phyloP scores from a whole-genome alignment of 35 echinoderm and acorn worm genomes.

The Nesometra sesokonis region DNA sequence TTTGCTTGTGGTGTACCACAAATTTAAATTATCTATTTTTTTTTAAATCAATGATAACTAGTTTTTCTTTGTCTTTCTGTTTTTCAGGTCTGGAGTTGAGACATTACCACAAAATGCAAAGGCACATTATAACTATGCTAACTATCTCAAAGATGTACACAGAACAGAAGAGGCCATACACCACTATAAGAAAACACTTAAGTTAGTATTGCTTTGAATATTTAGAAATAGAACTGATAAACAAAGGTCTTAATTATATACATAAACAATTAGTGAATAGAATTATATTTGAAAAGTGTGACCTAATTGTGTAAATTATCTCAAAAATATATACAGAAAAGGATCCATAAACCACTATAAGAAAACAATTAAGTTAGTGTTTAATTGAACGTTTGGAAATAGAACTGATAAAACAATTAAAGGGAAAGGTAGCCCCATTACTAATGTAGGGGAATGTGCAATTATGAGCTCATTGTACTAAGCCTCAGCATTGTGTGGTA shows the following conservation, averaged over 20 bases:
- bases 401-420: no score
- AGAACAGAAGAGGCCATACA: slow-evolving; percentile 36
- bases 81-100: slow-evolving; percentile 63
- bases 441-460: no score
- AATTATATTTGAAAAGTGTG: no score
- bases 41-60: no score
- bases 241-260: no score
- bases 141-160: slow-evolving; percentile 54
- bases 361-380: slow-evolving; percentile 46
- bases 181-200: slow-evolving; percentile 50
- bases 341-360: slow-evolving; percentile 53
- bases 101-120: slow-evolving; percentile 90
- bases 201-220: slow-evolving; percentile 22
- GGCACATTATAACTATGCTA: slow-evolving; percentile 96
- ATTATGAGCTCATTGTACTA: no score
- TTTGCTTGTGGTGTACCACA: no score
- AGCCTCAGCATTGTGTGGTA: no score
- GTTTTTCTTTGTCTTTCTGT: background rate
- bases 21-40: no score
- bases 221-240: no score
- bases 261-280: no score
- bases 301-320: slow-evolving; percentile 84
- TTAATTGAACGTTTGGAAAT: background rate
- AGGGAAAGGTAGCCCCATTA: no score
- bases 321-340: slow-evolving; percentile 34